phyloP scores from a whole-genome alignment of 2,888 invertebrate species.

The Tholera decimalis region DNA sequence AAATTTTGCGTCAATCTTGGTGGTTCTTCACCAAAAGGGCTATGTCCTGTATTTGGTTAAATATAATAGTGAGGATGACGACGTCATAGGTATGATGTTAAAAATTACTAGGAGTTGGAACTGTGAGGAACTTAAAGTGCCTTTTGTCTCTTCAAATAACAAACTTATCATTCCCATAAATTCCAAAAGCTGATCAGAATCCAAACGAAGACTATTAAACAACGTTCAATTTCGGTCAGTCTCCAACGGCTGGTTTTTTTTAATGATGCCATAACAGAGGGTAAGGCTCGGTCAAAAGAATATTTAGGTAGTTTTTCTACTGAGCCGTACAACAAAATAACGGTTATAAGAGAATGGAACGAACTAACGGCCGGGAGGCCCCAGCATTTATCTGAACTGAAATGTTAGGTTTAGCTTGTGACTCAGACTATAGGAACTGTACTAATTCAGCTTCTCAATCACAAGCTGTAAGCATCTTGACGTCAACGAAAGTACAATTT shows the following conservation, averaged over 20 bases:
- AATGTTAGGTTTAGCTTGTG: neutral
- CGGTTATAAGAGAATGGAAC: neutral
- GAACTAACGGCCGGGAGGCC: constrained; percentile 1
- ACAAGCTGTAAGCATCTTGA: constrained; percentile 1
- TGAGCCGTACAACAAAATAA: neutral
- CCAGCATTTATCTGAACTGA: neutral
- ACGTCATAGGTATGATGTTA: neutral
- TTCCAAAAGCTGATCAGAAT: neutral
- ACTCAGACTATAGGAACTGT: neutral
- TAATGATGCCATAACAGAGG: constrained; percentile 2
- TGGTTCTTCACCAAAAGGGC: too few relatives aligned
- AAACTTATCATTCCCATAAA: neutral
- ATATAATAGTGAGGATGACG: neutral
- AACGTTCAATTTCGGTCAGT: neutral
- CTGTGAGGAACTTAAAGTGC: neutral
- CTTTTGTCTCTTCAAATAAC: neutral
- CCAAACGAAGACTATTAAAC: neutral
- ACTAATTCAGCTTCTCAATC: neutral
- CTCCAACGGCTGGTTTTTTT: constrained; percentile 21
- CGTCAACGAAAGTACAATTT: constrained; percentile 6
- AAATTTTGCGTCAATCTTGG: too few relatives aligned
- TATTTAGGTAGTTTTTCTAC: neutral
- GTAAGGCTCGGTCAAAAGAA: neutral
- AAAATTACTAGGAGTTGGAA: neutral
- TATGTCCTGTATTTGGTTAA: neutral